A percentile compares a stretch with the other conserved stretches of the same genome.
These are phyloP conservation scores for Xiphophorus birchmanni DNA, from an alignment of 2,797 vertebrate species.

Conservation along the genomic window DNA sequence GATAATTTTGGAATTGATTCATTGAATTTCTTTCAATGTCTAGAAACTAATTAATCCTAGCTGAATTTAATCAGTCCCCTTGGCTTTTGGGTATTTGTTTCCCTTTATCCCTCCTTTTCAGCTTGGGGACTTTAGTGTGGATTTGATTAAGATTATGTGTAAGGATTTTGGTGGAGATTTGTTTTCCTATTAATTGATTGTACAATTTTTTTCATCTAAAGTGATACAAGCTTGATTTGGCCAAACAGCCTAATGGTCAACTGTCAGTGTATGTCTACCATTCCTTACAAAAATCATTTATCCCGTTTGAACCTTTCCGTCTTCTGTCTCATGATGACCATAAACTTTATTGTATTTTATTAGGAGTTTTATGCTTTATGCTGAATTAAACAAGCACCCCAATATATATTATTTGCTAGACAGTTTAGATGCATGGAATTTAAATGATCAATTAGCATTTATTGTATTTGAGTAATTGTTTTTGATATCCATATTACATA, in stretches of 20 bases:
- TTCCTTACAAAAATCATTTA: background rate
- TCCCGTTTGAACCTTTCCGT: background rate
- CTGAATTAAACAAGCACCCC: background rate
- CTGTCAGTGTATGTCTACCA: background rate
- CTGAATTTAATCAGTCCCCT: conserved; percentile 36
- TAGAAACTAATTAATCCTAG: conserved; percentile 43
- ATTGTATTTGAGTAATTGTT: background rate
- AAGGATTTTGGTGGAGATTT: background rate
- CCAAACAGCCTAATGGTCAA: background rate
- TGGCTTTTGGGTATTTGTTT: conserved; percentile 60
- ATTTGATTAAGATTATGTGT: conserved; percentile 41
- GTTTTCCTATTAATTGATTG: conserved; percentile 46
- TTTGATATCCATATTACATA: background rate
- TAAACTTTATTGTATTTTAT: background rate
- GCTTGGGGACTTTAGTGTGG: conserved; percentile 36
- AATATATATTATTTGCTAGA: background rate
- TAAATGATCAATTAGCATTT: background rate
- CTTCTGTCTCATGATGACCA: background rate
- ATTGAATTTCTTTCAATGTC: conserved; percentile 15
- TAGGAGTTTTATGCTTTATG: background rate
- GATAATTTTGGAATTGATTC: conserved; percentile 11
- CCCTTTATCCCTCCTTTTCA: conserved; percentile 59
- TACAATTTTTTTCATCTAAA: background rate
- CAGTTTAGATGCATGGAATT: background rate
- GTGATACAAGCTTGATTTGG: background rate